Base-by-base conservation (phyloP, 1,140 invertebrate genomes). In the Tetranychus cinnabarinus region DNA sequence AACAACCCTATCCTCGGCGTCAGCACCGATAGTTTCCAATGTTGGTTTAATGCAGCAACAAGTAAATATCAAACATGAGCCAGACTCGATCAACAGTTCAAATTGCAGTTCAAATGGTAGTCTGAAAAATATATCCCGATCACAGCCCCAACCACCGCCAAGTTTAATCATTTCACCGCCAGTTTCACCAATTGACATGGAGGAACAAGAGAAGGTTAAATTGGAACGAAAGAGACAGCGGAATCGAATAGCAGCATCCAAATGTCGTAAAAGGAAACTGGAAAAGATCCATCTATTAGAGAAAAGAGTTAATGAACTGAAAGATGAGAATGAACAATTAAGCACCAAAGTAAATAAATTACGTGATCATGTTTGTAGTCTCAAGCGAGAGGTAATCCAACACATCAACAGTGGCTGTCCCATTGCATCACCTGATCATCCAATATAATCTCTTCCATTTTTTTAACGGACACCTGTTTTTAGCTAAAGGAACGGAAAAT, bases 221-320 rank as follows among this genome's bases (percentile, higher is more conserved):
- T 71, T 97, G 39, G 93, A 97, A 71, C 77, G 92, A 33, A 98
- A 98, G 72, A 72, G 92, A 34, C 87, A 91, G 66, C 79, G 93
- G 60, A 97, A 98, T 74, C 79, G 93, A 61, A 80, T 97, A n/a
- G 93, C 93, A 6, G 93, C 93, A 0, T 88, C 88, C 42, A 97
- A 97, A 69, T 98, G 93, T 71, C 78, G 93, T 61, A 82, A 84
- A 65, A 78, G 91, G 59, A 98, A 98, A 73, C 76, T 96, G 33
- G 92, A 97, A 71, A 78, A 89, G 55, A 98, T 98, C 64, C 83
- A 88, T 2, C 83, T 85, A 69, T 77, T 98, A 47, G 89, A 95
- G 69, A 88, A 93, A 63, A 88, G 90, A 73, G 92, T 97, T 1
- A 86, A 88, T 70, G 68, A 82, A 35, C 75, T 97, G 34, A 96